These are phyloP conservation scores for Lasius fuliginosus DNA, from an alignment of 2,888 invertebrate genomes.

Conservation along the genomic window DNA sequence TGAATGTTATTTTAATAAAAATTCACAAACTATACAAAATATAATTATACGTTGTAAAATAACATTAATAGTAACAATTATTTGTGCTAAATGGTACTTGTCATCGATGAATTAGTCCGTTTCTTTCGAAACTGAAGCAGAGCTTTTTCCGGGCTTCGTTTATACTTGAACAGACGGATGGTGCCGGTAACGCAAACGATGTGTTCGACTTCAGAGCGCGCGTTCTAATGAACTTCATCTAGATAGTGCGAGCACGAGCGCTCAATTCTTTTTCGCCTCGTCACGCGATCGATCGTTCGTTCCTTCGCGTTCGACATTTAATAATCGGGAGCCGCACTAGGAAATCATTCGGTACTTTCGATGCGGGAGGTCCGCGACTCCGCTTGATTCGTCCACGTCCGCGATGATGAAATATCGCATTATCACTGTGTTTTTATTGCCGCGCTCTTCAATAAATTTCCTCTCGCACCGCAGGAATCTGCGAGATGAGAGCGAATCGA, in stretches of 20 bases:
- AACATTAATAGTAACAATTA: background rate
- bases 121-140: slow-evolving; percentile 10
- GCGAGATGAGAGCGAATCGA: background rate
- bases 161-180: background rate
- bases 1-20: background rate
- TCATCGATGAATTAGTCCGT: slow-evolving; percentile 11
- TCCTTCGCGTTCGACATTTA: slow-evolving; percentile 41
- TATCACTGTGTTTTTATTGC: slow-evolving; percentile 23
- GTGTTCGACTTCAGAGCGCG: slow-evolving; percentile 17
- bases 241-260: slow-evolving; percentile 37
- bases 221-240: slow-evolving; percentile 54
- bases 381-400: slow-evolving; percentile 10
- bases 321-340: slow-evolving; percentile 42
- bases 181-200: slow-evolving; percentile 21
- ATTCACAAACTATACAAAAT: background rate
- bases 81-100: slow-evolving; percentile 29
- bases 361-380: slow-evolving; percentile 46
- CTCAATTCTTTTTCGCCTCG: slow-evolving; percentile 48
- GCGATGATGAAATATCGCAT: slow-evolving; percentile 46
- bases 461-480: background rate
- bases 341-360: slow-evolving; percentile 44
- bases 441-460: slow-evolving; percentile 16
- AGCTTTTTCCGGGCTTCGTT: background rate
- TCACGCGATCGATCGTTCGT: slow-evolving; percentile 52
- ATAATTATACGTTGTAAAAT: background rate